These are phyloP conservation scores for Cyclophora punctaria DNA, from an alignment of 2,888 invertebrate species.

Conservation along the genomic window DNA sequence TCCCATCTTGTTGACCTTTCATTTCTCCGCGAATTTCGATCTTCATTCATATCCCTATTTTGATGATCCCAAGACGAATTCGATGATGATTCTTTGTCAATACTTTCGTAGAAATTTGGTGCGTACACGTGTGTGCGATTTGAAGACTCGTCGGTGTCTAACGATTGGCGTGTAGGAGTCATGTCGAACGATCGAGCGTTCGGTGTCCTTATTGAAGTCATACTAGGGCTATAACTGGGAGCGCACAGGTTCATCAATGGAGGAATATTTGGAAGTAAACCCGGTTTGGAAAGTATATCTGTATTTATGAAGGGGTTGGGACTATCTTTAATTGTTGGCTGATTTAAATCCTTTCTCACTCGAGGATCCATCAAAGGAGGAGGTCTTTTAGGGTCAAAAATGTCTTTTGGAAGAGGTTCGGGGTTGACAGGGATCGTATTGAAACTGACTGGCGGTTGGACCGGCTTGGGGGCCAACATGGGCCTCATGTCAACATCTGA, in stretches of 20 bases:
- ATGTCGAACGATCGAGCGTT: conserved; percentile 40
- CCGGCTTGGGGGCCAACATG: conserved; percentile 15
- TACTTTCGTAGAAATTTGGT: conserved; percentile 37
- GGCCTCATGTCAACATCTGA: conserved; percentile 58
- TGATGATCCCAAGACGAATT: conserved; percentile 24
- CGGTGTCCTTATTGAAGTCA: conserved; percentile 26
- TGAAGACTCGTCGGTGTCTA: conserved; percentile 40
- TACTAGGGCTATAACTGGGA: conserved; percentile 22
- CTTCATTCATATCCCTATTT: background rate
- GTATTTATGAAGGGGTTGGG: conserved; percentile 19
- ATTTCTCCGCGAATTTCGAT: conserved; percentile 8
- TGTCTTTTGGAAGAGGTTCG: background rate
- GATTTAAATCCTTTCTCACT: conserved; percentile 37
- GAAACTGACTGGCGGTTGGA: conserved; percentile 1
- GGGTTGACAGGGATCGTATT: background rate
- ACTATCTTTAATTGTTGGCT: conserved; percentile 19
- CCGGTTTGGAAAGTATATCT: conserved; percentile 12
- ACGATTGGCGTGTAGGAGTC: conserved; percentile 35
- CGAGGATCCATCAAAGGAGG: conserved; percentile 37
- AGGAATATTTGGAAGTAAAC: conserved; percentile 20
- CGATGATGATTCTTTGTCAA: conserved; percentile 28
- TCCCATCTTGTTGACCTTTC: conserved; percentile 5
- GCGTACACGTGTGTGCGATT: conserved; percentile 52
- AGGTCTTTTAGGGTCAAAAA: too few species aligned
- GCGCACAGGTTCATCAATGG: conserved; percentile 22